Evolutionary conservation across 1,140 invertebrate species (phyloP), one percentile per base, ranked within the genome.

Genomic region (Drosophila lini): DNA sequence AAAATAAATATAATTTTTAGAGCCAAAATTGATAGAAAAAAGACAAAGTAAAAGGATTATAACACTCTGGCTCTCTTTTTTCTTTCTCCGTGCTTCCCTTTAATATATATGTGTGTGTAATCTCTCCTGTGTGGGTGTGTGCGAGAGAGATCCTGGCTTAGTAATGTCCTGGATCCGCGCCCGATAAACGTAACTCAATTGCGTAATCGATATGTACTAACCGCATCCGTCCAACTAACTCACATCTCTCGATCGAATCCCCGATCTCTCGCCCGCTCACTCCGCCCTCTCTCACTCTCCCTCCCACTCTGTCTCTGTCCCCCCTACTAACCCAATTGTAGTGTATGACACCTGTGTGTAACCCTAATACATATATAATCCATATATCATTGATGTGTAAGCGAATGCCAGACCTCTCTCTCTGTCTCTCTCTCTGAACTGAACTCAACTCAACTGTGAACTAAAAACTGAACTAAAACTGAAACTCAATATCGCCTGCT

Each of bases 341-440:
- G 69, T 71, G 69, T 71, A 71, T 71, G 69, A 71, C 38, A 50
- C 69, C 65, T 71, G 59, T 59, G 67, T 71, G 69, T 71, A 59
- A 71, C 52, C 38, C 55, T 41, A 42, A 41, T 70, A 59, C 71
- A 19, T 71, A 59, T 71, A 19, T 71, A 71, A 41, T 28, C 53
- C 64, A 48, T 50, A 70, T 58, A 58, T 70, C 68, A 71, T 71
- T 71, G 69, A 71, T 71, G 69, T 71, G 69, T 71, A 71, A 71
- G 65, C 69, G 69, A 71, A 71, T 71, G 69, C 69, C 65, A 71
- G 65, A 70, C 68, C 48, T 76, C 53, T 64, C 67, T 53, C 47
- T 44, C 36, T 44, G 7, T 36, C 48, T 50, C 47, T 74, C 59
- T 44, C 34, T 36, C 31, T 44, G 42, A 44, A 44, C 42, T 44